Base-by-base conservation (phyloP, 1,140 invertebrate species). In the Bombus affinis region DNA sequence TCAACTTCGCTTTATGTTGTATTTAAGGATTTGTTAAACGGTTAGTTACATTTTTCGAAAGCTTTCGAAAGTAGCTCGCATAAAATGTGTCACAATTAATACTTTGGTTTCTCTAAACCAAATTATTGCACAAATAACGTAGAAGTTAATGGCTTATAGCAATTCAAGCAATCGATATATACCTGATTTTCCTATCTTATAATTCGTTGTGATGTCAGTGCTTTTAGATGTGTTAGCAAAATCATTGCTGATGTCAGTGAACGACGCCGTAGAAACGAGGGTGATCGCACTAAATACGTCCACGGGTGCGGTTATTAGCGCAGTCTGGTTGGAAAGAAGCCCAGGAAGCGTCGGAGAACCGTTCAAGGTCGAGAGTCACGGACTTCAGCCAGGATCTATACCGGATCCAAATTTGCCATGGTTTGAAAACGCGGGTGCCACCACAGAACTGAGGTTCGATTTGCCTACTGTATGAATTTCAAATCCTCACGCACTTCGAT, bases 281-380 rank as follows among this genome's bases (percentile, higher is more conserved):
- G 95, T 97, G 81, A 91, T 97, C 81, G 95, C 96, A 37, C 93
- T 96, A 66, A 97, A 97, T 89, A 93, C 96, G n/a, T 95, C 96
- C 35, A 96, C 96, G 66, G 96, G 96, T 4, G 92, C 94, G 9
- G 93, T 97, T 6, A 94, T 95, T 44, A 95, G 95, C 44, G 95
- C 95, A 76, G 95, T 96, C 0, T 96, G 96, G 95, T 96, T 96
- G 95, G 95, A 96, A 72, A 95, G 95, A 66, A 94, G 93, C 84
- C 93, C 93, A n/a, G 87, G 93, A 39, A 95, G 95, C 80, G 91
- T 95, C 68, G 95, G 95, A 28, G 96, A 96, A 71, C 95, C 95
- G 10, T 92, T 92, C 75, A 94, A 95, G 74, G 95, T 96, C 44
- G 95, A 92, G 66, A 93, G 81, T 70, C 87, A 95, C 18, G 93